These are phyloP conservation scores for Balaenoptera acutorostrata DNA, from an alignment of 2,113 vertebrate species.

Conservation along the genomic window DNA sequence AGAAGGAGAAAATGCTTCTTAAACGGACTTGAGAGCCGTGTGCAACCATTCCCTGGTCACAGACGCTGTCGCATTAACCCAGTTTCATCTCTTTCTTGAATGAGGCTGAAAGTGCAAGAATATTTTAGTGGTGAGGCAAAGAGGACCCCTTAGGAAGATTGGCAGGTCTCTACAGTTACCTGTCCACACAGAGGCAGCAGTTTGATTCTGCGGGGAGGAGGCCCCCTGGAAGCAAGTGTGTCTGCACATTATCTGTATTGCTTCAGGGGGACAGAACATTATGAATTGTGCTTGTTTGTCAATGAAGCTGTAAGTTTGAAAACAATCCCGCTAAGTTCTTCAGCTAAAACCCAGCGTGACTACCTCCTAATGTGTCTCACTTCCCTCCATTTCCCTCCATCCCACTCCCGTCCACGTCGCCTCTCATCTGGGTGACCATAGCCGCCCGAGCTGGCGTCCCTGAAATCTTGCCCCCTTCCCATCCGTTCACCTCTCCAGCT, in stretches of 20 bases:
- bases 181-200: background rate
- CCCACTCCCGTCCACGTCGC: accelerated
- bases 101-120: background rate
- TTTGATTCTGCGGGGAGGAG: background rate
- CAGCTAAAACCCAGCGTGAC: background rate
- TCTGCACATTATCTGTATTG: background rate
- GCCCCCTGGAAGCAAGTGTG: background rate
- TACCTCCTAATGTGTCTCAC: background rate
- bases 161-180: background rate
- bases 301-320: background rate
- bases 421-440: background rate
- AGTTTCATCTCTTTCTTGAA: background rate
- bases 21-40: background rate
- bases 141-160: background rate
- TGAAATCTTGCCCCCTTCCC: background rate
- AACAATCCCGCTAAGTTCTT: background rate
- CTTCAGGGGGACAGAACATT: background rate
- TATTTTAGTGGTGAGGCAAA: background rate
- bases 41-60: background rate
- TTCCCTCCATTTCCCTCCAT: background rate
- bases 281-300: background rate
- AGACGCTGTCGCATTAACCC: background rate
- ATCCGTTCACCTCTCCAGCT: accelerated
- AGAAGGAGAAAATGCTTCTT: background rate
- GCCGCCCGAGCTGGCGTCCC: background rate